Conservation (phyloP, 2,888 invertebrate genomes). For the Entomobrya multifasciata region DNA sequence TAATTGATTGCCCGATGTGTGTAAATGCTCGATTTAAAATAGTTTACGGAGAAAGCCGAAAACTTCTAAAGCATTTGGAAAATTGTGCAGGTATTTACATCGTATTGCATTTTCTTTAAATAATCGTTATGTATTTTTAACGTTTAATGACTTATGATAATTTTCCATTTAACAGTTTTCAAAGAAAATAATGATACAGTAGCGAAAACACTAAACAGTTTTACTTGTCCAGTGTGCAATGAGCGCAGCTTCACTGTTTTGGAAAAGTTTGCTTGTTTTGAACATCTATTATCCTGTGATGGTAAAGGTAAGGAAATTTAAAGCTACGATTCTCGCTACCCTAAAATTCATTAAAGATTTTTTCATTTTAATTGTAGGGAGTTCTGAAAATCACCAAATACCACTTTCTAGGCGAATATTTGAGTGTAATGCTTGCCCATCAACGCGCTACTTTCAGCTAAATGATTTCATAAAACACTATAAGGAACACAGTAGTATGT, state of each 20-base stretch:
- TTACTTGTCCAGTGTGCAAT: background rate
- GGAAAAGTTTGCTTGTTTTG: background rate
- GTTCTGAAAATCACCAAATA: background rate
- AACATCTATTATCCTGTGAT: constrained; percentile 27
- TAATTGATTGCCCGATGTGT: constrained; percentile 11
- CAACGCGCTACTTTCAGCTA: background rate
- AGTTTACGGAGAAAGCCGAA: background rate
- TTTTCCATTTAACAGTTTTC: too few relatives aligned
- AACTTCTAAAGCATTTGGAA: constrained; percentile 11
- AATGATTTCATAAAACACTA: constrained; percentile 15
- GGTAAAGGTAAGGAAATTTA: background rate
- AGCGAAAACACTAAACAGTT: too few relatives aligned
- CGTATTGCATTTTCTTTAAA: background rate
- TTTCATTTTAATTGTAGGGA: background rate
- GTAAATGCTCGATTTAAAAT: background rate
- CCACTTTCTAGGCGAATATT: constrained; percentile 18
- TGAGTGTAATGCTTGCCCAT: constrained; percentile 20
- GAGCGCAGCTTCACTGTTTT: background rate
- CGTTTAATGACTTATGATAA: too few relatives aligned
- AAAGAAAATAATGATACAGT: too few relatives aligned
- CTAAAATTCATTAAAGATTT: background rate
- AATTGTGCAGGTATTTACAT: background rate
- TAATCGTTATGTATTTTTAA: background rate
- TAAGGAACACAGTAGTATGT: constrained; percentile 12
- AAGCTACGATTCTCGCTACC: too few relatives aligned